Percentiles rank a stretch among this genome's conserved stretches.
Evolutionary conservation across 1,140 invertebrate species (phyloP).

Genomic region (Nasonia longicornis): DNA sequence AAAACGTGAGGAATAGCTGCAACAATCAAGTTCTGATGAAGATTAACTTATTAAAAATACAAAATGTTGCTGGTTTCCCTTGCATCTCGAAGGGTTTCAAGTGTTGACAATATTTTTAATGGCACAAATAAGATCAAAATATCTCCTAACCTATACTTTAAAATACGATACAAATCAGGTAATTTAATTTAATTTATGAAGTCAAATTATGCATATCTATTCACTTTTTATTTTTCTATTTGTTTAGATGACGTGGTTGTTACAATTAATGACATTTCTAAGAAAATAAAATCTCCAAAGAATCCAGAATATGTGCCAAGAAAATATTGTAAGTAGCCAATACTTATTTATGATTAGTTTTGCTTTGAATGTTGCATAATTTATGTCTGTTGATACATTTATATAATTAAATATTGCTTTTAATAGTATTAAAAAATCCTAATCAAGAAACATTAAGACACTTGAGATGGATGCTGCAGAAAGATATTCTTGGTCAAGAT

Average conservation of each 20-base stretch:
- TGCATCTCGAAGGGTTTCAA: conserved; percentile 46
- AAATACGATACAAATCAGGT: conserved; percentile 58
- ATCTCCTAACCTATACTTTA: conserved; percentile 48
- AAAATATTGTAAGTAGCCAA: conserved; percentile 81
- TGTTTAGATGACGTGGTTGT: conserved; percentile 66
- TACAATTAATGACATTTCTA: conserved; percentile 82
- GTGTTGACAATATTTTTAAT: conserved; percentile 46
- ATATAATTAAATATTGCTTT: conserved; percentile 18
- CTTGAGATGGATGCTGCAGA: conserved; percentile 94
- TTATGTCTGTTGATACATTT: no score
- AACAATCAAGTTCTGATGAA: neutral
- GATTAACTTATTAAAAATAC: conserved; percentile 2
- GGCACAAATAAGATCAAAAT: conserved; percentile 44
- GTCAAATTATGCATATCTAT: conserved; percentile 11
- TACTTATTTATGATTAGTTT: conserved; percentile 18
- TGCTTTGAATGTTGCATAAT: conserved; percentile 48
- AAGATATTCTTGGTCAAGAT: conserved; percentile 92
- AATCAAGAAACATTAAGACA: conserved; percentile 84
- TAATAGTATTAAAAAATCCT: conserved; percentile 54
- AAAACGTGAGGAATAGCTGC: neutral
- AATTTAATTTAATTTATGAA: neutral
- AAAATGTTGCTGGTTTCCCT: conserved; percentile 49
- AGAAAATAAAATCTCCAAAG: conserved; percentile 74
- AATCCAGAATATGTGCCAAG: conserved; percentile 85
- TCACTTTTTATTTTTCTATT: conserved; percentile 30